Base-by-base conservation (phyloP, 1,140 invertebrate species). In the Brevipalpus yothersi region DNA sequence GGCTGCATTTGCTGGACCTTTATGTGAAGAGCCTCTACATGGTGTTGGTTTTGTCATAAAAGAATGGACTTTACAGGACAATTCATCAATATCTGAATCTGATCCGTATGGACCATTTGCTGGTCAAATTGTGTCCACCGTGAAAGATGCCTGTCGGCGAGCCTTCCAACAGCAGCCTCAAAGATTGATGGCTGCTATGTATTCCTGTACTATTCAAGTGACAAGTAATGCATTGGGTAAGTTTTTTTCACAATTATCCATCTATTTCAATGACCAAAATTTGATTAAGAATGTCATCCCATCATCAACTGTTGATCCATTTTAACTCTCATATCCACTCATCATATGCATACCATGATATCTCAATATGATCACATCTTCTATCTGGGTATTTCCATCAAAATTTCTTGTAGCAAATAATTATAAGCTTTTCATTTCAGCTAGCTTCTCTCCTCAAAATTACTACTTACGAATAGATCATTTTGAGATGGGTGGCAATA, bases 1-100 rank as follows among this genome's bases (percentile, higher is more conserved):
- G 67, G 88, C 88, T 0, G 83, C 86, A 2, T 70, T 83, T 15
- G 79, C 84, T 53, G 92, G 93, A 5, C 88, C 90, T 5, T 69
- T 95, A 19, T 96, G 92, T 73, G 88, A 95, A 69, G 92, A 96
- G 68, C 87, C 90, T 17, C 86, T 95, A 83, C 84, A 83, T 75
- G 91, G 91, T 1, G 86, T 95, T 0, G 86, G 81, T 59, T 93
- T 94, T 71, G 75, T 87, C 62, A 75, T 95, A 2, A 81, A 91
- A 67, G 82, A 83, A 66, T 88, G 84, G 83, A 73, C 59, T 42
- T 74, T 58, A 40, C 19, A 8, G 12, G 21, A 45, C 53, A 59
- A 63, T 19, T 12, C 39, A 15, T 21, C 40, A 47, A 54, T 21
- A 41, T 51, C 55, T n/a, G 64, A 66, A 53, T 51, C 56, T 21